A percentile compares a stretch with the other conserved stretches of the same genome.
Conservation (phyloP, 2,113 vertebrate species). For the Mastomys coucha region DNA sequence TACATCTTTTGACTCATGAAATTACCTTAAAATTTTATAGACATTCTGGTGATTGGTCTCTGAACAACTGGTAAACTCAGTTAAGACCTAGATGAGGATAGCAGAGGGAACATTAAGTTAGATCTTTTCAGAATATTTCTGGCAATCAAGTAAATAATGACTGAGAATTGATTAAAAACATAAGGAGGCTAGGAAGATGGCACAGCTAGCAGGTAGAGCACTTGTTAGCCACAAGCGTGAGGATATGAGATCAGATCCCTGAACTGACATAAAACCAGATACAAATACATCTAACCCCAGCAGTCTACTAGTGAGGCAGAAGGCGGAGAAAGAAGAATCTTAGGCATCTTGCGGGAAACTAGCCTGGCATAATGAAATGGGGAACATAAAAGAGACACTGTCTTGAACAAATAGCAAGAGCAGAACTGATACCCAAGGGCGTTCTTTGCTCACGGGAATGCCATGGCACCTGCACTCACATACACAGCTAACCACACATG, state of each 20-base stretch:
- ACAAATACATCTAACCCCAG: background rate
- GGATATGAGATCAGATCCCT: background rate
- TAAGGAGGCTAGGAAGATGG: background rate
- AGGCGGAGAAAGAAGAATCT: background rate
- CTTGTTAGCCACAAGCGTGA: background rate
- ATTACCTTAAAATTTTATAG: constrained; percentile 62
- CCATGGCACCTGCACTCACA: background rate
- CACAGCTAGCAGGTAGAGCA: no score
- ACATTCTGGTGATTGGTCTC: background rate
- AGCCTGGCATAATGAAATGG: background rate
- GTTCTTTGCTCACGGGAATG: background rate
- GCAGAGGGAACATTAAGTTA: constrained; percentile 5
- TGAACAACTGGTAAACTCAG: constrained; percentile 26
- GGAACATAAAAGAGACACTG: no score
- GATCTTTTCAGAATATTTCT: background rate
- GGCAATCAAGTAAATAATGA: background rate
- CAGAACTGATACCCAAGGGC: background rate
- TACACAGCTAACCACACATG: background rate
- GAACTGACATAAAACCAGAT: background rate
- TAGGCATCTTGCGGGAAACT: background rate
- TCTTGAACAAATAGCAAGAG: background rate
- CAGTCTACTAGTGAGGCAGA: background rate
- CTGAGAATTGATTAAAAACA: background rate
- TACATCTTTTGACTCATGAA: constrained; percentile 10
- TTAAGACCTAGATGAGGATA: constrained; percentile 29